phyloP scores from a whole-genome alignment of 2,888 invertebrate genomes.

The Ormyrus thymus region DNA sequence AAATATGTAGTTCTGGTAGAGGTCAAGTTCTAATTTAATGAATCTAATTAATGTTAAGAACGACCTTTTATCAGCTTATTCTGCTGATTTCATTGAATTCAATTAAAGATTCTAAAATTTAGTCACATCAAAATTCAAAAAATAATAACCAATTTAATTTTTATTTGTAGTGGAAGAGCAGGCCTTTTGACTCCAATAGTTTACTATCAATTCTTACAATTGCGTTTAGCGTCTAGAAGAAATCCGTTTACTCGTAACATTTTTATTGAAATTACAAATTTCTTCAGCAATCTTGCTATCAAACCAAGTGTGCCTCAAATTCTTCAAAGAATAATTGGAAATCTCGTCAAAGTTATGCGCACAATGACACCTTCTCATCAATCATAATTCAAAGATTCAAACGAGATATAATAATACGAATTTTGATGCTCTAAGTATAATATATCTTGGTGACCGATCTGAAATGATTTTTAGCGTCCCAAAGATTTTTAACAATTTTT shows the following conservation, averaged over 20 bases:
- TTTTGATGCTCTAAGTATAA: constrained; percentile 29
- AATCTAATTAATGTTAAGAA: too few species aligned
- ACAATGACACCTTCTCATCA: constrained; percentile 81
- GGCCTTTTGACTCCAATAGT: constrained; percentile 94
- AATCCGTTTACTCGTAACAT: constrained; percentile 97
- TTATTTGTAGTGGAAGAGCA: constrained; percentile 86
- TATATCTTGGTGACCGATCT: constrained; percentile 39
- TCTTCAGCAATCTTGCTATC: constrained; percentile 81
- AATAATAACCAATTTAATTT: constrained; percentile 19
- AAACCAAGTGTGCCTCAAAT: constrained; percentile 83
- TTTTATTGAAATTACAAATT: constrained; percentile 89
- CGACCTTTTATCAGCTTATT: too few species aligned
- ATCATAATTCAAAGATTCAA: constrained; percentile 58
- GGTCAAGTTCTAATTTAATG: too few species aligned
- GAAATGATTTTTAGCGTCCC: constrained; percentile 18
- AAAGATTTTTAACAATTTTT: constrained; percentile 40
- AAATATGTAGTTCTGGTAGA: too few species aligned
- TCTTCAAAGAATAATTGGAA: constrained; percentile 78
- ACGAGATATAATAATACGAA: constrained; percentile 18
- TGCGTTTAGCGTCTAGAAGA: constrained; percentile 94
- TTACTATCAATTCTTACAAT: constrained; percentile 96
- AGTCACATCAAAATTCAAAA: too few species aligned
- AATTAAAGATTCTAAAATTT: too few species aligned
- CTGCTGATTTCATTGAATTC: too few species aligned
- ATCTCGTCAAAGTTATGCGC: constrained; percentile 82